Percentiles rank a stretch among this genome's conserved stretches.
Conservation (phyloP, 2,888 invertebrate species). For the Zaprionus obscuricornis region DNA sequence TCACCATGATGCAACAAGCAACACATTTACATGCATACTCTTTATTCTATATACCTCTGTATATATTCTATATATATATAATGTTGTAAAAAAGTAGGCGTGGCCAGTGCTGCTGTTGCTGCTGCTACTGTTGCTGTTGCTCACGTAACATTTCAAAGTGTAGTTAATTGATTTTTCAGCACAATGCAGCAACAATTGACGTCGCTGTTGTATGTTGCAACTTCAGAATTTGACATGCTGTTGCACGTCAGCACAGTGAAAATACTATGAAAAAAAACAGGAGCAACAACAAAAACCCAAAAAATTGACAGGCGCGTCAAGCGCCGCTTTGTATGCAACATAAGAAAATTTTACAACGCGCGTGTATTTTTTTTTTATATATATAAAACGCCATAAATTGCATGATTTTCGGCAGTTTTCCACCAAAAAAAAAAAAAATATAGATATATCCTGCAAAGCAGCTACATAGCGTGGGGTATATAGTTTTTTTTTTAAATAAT, state of each 20-base stretch:
- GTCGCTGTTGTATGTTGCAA: no score
- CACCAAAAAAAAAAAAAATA: no score
- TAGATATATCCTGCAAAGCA: no score
- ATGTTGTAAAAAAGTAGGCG: conserved; percentile 32
- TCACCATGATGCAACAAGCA: conserved; percentile 33
- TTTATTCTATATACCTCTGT: background rate
- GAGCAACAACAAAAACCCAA: background rate
- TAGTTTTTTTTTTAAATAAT: no score
- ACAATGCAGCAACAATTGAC: conserved; percentile 57
- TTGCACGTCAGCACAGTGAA: no score
- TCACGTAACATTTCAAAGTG: conserved; percentile 74
- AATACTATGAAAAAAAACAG: conserved; percentile 6
- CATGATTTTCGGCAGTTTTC: conserved; percentile 46
- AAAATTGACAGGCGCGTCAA: conserved; percentile 43
- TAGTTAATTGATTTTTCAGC: conserved; percentile 76
- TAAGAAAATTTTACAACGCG: conserved; percentile 32
- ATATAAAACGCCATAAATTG: conserved; percentile 66
- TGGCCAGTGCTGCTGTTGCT: background rate
- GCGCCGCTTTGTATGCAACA: conserved; percentile 53
- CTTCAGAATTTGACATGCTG: no score
- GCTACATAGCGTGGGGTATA: no score
- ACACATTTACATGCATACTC: conserved; percentile 29
- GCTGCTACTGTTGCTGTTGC: conserved; percentile 3
- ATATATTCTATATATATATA: conserved; percentile 16
- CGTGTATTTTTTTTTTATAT: conserved; percentile 13